Conservation (phyloP, 2,888 invertebrate species). For the Hirtodrosophila confusa region DNA sequence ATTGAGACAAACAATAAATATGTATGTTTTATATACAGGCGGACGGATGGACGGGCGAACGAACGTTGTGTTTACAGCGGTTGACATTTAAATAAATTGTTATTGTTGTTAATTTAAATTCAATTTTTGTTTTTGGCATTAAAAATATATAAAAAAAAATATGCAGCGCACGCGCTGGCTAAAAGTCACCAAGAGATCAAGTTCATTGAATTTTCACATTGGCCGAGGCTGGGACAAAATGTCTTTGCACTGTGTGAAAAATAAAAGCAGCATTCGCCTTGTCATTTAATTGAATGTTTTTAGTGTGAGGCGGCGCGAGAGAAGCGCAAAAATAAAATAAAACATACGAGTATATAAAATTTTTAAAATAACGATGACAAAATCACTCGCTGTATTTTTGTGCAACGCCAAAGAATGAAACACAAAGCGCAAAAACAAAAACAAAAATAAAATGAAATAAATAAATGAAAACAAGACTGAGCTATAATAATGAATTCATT, state of each 20-base stretch:
- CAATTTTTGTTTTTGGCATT: constrained; percentile 42
- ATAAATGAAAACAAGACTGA: constrained; percentile 14
- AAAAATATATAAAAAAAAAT: constrained; percentile 13
- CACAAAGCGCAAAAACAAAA: constrained; percentile 31
- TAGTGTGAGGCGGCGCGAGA: constrained; percentile 32
- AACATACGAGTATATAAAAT: constrained; percentile 42
- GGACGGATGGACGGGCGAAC: neutral
- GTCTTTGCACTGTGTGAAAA: constrained; percentile 46
- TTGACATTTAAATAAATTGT: constrained; percentile 61
- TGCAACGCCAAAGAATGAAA: constrained; percentile 44
- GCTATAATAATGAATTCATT: constrained; percentile 21
- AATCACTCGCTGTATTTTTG: constrained; percentile 62
- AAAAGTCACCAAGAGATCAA: constrained; percentile 68
- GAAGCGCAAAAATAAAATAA: constrained; percentile 42
- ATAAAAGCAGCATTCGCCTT: constrained; percentile 45
- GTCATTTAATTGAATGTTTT: constrained; percentile 67
- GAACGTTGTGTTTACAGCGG: constrained; percentile 34
- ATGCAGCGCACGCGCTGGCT: constrained; percentile 57
- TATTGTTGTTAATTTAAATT: constrained; percentile 57
- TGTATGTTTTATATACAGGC: neutral
- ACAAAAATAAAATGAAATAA: no score
- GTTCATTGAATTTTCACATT: constrained; percentile 79
- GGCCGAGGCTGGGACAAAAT: constrained; percentile 40
- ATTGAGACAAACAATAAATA: constrained; percentile 59
- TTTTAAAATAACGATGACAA: constrained; percentile 83